Percentiles rank a stretch among this genome's conserved stretches.
phyloP scores from a whole-genome alignment of 1,140 invertebrate species.

The Drosophila guanche region DNA sequence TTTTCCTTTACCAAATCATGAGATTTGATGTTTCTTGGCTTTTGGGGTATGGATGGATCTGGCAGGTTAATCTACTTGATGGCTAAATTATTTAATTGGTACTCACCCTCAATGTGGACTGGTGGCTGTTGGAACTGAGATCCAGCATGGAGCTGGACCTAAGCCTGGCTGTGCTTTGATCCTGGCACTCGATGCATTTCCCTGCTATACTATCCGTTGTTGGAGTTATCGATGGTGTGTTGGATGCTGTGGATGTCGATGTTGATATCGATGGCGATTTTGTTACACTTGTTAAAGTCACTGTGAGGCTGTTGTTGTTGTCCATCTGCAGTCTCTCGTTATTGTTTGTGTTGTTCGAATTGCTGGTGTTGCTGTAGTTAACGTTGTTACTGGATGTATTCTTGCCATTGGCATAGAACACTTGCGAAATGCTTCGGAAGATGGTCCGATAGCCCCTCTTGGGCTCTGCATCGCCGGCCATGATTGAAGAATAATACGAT shows the following conservation, averaged over 20 bases:
- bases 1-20: too few relatives aligned
- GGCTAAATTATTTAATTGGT: neutral
- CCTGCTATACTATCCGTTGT: constrained; percentile 24
- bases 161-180: constrained; percentile 23
- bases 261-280: constrained; percentile 32
- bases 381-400: constrained; percentile 16
- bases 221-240: neutral
- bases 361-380: constrained; percentile 13
- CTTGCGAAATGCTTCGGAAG: constrained; percentile 75
- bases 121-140: constrained; percentile 40
- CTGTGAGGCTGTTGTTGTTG: constrained; percentile 25
- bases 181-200: constrained; percentile 23
- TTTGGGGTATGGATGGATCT: too few relatives aligned
- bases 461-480: constrained; percentile 66
- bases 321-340: constrained; percentile 19
- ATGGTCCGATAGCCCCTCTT: constrained; percentile 70
- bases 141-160: constrained; percentile 58
- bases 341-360: constrained; percentile 9
- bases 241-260: constrained; percentile 16
- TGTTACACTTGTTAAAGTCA: constrained; percentile 30
- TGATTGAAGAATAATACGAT: constrained; percentile 18
- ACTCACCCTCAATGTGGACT: constrained; percentile 36
- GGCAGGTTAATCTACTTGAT: neutral
- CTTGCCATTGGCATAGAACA: constrained; percentile 63
- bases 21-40: too few relatives aligned